Conservation (phyloP, 2,797 vertebrate genomes). For the Coregonus ussuriensis region DNA sequence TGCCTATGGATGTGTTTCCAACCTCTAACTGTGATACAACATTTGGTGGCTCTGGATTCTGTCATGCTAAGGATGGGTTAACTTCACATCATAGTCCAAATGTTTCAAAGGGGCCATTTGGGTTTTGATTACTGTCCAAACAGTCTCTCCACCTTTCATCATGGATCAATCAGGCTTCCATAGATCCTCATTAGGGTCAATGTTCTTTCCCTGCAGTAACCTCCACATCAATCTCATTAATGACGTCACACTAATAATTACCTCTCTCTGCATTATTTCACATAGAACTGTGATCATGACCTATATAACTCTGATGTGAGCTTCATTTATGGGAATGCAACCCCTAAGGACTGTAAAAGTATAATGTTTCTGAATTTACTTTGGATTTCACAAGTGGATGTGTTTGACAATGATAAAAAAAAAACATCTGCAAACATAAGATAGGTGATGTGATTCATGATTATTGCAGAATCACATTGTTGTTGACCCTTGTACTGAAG, state of each 20-base stretch:
- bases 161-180: background rate
- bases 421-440: background rate
- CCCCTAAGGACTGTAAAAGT: conserved; percentile 18
- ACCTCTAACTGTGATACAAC: background rate
- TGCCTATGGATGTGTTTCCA: background rate
- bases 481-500: background rate
- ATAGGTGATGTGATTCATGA: too few species aligned
- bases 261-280: conserved; percentile 37
- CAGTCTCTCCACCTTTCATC: conserved; percentile 1
- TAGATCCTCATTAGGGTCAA: conserved; percentile 38
- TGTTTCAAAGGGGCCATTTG: background rate
- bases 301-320: conserved; percentile 21
- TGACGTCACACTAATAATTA: conserved; percentile 29
- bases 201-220: conserved; percentile 30
- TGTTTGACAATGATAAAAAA: background rate
- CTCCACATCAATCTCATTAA: conserved; percentile 52
- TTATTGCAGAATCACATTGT: background rate
- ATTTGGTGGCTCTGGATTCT: background rate
- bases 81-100: background rate
- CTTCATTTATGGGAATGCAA: conserved; percentile 44
- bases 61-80: background rate
- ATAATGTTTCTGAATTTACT: conserved; percentile 22
- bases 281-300: conserved; percentile 34
- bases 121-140: conserved; percentile 10
- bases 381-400: conserved; percentile 4